Base-by-base conservation (phyloP, 92 coral and sea anemone species). In the Heteractis magnifica region DNA sequence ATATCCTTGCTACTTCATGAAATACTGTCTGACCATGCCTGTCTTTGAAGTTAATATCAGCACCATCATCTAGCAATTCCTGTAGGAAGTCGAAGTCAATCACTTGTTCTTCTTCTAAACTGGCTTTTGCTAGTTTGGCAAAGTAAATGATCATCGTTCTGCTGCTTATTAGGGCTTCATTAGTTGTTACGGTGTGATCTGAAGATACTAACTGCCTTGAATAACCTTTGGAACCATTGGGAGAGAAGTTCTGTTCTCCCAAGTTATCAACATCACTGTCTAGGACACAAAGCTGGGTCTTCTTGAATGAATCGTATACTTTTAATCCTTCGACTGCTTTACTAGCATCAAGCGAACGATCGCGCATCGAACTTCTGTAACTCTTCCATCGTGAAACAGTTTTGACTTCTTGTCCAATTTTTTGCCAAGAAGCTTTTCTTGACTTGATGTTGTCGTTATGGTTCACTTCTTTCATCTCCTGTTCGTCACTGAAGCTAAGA, bases 1-100 rank as follows among this genome's bases (percentile, higher is more conserved):
- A 97, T 34, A 95, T 95, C 56, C 99, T 89, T 49, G 98, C 96
- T 1, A 95, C 99, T 86, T 97, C 99, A 60, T 97, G 99, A 65
- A 97, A 77, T 26, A 97, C 79, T 0, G 95, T 90, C 91, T 97
- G 99, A 11, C 99, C 99, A 76, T 94, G 89, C 8, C 95, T 89
- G 85, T 97, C 99, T 21, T 86, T 79, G 55, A 97, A 93, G 86
- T 94, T 97, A 13, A 97, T 81, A 86, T 97, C 99, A 0, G 97
- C 99, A 11, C 99, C 99, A 34, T 91, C 93, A 6, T 56, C 19
- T 0, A 97, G 60, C 71, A 94, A 88, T 34, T 90, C 85, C 34
- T 94, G 93, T 3, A 97, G 71, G 62, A 97, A 97, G 16, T 87
- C 94, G 41, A 97, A 97, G 78, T 97, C 99, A 13, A 97, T 84